Base-by-base conservation (phyloP, 2,888 invertebrate species). In the Platypus cylindrus region DNA sequence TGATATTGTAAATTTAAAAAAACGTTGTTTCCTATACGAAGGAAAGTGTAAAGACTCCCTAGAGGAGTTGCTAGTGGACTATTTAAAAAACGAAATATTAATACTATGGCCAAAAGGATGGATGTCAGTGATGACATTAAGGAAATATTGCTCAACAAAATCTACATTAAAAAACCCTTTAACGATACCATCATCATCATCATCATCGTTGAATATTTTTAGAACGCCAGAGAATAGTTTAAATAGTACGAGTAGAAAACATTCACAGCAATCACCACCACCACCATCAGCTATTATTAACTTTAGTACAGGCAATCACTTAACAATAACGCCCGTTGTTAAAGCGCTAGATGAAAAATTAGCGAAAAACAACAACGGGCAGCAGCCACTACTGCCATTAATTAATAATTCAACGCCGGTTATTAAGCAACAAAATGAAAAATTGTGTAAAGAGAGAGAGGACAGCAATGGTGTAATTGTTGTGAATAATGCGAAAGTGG, bases 81-180 rank as follows among this genome's bases (percentile, higher is more conserved):
- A 64, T 52, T 48, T 69, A 31, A 64, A 62, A 44, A 58, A 58
- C 2, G 63, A 65, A 34, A 57, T 71, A 7, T 56, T 66, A 9
- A 56, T 62, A 8, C 48, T 70, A 3, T 71, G 71, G 71, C 69
- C 70, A 2, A 63, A 62, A 17, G 68, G 68, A 34, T 71, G 70
- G 70, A 68, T 71, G 65, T 64, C 58, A 3, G 48, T 60, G 48
- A 49, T 51, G 9, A 46, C 51, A 1, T 43, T 63, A 13, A 51
- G 52, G 36, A 60, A 59, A 45, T 51, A 56, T 32, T 56, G 53
- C 35, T 49, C 44, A 16, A 42, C 11, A 25, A 22, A 30, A 12
- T n/a, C n/a, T n/a, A 33, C 40, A 7, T 30, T 41, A 3, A 44
- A 37, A 30, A 44, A 39, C 2, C 41, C 44, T 2, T n/a, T n/a